Evolutionary conservation across 1,140 invertebrate genomes (phyloP).

Genomic region (Drosophila littoralis): DNA sequence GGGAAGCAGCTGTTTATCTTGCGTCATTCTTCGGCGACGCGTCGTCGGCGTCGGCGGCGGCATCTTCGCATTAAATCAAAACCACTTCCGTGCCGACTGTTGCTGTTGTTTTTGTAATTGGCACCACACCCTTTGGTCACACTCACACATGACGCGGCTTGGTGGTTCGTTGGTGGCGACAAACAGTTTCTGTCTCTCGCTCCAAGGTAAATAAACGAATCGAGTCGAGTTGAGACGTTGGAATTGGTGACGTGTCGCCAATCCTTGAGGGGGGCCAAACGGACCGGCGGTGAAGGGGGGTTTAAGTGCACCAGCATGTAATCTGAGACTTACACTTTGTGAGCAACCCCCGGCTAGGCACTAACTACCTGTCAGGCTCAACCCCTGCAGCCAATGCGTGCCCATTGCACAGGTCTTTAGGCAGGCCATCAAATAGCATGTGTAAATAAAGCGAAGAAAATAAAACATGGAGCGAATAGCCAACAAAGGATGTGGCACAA

Average conservation of each 20-base stretch:
- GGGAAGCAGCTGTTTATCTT: conserved; percentile 63
- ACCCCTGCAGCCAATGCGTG: conserved; percentile 27
- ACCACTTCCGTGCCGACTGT: conserved; percentile 70
- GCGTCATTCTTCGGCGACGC: conserved; percentile 55
- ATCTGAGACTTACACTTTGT: conserved; percentile 57
- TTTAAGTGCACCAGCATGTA: conserved; percentile 63
- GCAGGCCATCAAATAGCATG: conserved; percentile 63
- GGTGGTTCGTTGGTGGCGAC: conserved; percentile 27
- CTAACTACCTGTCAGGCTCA: conserved; percentile 23
- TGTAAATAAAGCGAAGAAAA: conserved; percentile 57
- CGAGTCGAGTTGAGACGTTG: conserved; percentile 26
- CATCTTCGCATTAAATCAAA: conserved; percentile 75
- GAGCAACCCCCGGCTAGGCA: conserved; percentile 26
- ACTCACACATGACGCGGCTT: conserved; percentile 24
- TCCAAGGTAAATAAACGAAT: conserved; percentile 57
- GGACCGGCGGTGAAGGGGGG: not conserved
- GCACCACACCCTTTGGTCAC: conserved; percentile 43
- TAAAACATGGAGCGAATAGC: conserved; percentile 35
- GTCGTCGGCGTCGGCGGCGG: conserved; percentile 22
- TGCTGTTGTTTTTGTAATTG: conserved; percentile 45
- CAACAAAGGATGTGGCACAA: conserved; percentile 40
- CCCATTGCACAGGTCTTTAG: conserved; percentile 44
- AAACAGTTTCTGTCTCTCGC: conserved; percentile 55
- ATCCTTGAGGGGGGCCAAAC: conserved; percentile 10
- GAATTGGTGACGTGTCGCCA: conserved; percentile 28